phyloP scores from a whole-genome alignment of 2,797 vertebrate genomes.

The Podarcis siculus region DNA sequence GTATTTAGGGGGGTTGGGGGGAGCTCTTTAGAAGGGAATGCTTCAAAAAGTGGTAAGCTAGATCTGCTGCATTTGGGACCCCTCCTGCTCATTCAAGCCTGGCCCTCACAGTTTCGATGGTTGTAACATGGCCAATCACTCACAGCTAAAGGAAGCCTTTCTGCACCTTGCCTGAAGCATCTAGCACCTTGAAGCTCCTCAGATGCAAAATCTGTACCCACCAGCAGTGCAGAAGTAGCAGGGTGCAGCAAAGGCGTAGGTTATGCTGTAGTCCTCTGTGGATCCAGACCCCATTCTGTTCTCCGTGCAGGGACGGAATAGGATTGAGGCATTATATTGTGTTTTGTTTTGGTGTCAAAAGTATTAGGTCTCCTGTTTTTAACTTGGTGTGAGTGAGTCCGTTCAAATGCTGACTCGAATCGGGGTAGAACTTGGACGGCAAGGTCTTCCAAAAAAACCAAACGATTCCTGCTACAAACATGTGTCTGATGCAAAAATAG shows the following conservation, averaged over 20 bases:
- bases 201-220: not conserved
- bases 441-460: conserved; percentile 52
- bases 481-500: conserved; percentile 22
- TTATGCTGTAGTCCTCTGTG: not conserved
- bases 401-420: conserved; percentile 44
- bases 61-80: not conserved
- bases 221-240: not conserved
- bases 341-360: conserved; percentile 52
- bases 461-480: conserved; percentile 39
- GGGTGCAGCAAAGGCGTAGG: not conserved
- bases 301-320: not conserved
- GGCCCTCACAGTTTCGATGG: not conserved
- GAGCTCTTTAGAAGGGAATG: not conserved
- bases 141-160: not conserved
- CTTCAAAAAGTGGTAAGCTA: not conserved
- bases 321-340: not conserved
- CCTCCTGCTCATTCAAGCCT: not conserved
- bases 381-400: conserved; percentile 38
- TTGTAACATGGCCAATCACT: not conserved
- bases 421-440: conserved; percentile 35
- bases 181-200: too few species aligned
- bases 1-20: too few species aligned
- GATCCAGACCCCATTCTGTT: not conserved
- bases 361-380: conserved; percentile 36
- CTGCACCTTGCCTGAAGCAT: not conserved